Evolutionary conservation across 2,113 vertebrate genomes (phyloP).

Genomic region (Ramphastos sulfuratus): DNA sequence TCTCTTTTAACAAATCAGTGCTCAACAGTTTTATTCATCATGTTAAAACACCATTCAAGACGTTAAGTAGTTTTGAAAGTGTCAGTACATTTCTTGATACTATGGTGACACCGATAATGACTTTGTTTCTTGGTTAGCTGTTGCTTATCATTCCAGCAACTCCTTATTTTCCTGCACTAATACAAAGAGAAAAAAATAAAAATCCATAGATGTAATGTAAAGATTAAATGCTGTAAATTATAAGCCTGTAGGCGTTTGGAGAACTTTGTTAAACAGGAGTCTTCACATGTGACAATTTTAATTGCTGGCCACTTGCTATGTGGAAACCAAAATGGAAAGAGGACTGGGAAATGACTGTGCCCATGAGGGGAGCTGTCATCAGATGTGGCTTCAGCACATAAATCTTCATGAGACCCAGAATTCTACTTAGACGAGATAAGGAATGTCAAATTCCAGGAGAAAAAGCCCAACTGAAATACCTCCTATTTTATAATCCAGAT

Average conservation of each 20-base stretch:
- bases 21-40: not conserved
- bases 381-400: not conserved
- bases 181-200: not conserved
- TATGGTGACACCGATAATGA: not conserved
- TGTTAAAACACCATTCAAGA: not conserved
- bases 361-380: not conserved
- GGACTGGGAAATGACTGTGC: not conserved
- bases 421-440: not conserved
- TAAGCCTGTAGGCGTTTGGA: not conserved
- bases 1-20: not conserved
- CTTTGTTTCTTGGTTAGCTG: not conserved
- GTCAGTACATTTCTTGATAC: not conserved
- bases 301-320: fast-evolving
- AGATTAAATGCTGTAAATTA: not conserved
- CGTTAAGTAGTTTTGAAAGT: not conserved
- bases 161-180: not conserved
- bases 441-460: not conserved
- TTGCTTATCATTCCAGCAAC: not conserved
- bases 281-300: not conserved
- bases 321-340: not conserved
- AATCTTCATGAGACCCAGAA: not conserved
- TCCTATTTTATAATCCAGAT: not conserved
- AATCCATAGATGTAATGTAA: not conserved
- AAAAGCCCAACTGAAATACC: not conserved
- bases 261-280: not conserved